These are phyloP conservation scores for Saccopteryx leptura DNA, from an alignment of 2,113 vertebrate species.

Conservation along the genomic window DNA sequence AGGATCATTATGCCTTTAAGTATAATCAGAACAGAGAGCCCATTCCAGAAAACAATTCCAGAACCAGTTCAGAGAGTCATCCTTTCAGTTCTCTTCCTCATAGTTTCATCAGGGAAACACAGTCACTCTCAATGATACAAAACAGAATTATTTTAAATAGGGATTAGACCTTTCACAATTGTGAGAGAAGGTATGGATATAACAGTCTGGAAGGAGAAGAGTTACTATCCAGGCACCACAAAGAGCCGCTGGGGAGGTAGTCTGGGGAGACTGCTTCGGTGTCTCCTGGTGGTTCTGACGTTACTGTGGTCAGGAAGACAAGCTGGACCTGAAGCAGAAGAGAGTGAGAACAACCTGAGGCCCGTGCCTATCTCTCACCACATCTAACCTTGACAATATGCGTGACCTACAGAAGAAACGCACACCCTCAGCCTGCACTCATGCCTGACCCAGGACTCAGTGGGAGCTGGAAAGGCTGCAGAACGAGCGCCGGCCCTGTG, in stretches of 20 bases:
- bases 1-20: neutral
- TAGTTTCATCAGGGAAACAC: neutral
- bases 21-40: neutral
- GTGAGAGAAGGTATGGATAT: neutral
- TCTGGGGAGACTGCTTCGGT: neutral
- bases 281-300: neutral
- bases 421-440: fast-evolving
- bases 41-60: neutral
- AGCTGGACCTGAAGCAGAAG: neutral
- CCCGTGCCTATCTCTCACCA: neutral
- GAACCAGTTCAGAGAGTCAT: neutral
- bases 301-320: neutral
- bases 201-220: neutral
- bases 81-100: neutral
- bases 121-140: neutral
- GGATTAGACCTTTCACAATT: neutral
- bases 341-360: neutral
- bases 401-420: neutral
- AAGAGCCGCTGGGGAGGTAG: neutral
- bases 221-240: too few species aligned
- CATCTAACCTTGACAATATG: too few species aligned
- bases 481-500: neutral
- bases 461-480: neutral
- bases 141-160: neutral
- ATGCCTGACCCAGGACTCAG: neutral